phyloP scores from a whole-genome alignment of 2,797 vertebrate genomes.

The Sebastes ruberrimus region DNA sequence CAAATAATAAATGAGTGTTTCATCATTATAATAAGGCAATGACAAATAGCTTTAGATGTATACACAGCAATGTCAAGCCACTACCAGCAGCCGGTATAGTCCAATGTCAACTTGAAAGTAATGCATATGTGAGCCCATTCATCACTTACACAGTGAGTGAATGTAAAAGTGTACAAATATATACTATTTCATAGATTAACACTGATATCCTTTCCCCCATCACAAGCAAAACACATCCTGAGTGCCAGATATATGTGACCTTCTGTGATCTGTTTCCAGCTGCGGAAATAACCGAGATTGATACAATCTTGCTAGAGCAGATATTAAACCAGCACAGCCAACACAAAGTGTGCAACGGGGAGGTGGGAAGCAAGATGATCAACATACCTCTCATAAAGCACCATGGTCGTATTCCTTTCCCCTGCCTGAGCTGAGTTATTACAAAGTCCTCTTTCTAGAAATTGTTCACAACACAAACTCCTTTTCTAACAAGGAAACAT shows the following conservation, averaged over 20 bases:
- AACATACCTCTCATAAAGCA: conserved; percentile 88
- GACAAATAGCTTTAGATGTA: neutral
- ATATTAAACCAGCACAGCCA: conserved; percentile 50
- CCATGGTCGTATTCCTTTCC: conserved; percentile 75
- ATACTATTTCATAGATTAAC: conserved; percentile 32
- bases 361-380: conserved; percentile 14
- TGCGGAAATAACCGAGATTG: conserved; percentile 58
- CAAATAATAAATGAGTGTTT: conserved; percentile 1
- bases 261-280: conserved; percentile 45
- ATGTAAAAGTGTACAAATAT: conserved; percentile 29
- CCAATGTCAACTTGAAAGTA: conserved; percentile 44
- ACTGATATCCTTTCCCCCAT: conserved; percentile 29
- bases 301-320: conserved; percentile 53
- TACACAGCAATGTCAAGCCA: conserved; percentile 14
- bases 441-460: conserved; percentile 31
- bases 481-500: conserved; percentile 17
- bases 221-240: conserved; percentile 33
- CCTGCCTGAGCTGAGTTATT: conserved; percentile 25
- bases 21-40: neutral
- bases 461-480: conserved; percentile 23
- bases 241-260: conserved; percentile 47
- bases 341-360: neutral
- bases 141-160: conserved; percentile 32
- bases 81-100: conserved; percentile 5
- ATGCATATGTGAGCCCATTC: conserved; percentile 43